These are phyloP conservation scores for Clinocottus analis DNA, from an alignment of 2,113 vertebrate genomes.

Conservation along the genomic window DNA sequence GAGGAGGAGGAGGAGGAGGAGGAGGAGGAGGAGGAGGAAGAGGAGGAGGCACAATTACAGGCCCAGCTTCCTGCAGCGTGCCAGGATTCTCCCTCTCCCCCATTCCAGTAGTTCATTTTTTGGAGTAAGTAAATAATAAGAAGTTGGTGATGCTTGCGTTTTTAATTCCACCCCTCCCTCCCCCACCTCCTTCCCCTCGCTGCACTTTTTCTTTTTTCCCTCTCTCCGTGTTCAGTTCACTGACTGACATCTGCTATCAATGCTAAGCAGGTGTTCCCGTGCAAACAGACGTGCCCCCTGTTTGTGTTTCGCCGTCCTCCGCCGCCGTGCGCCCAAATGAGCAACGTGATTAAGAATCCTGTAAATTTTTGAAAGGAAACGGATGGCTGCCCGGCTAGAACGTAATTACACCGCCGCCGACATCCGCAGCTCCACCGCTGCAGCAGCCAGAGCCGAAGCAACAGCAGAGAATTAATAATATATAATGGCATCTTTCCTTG, in stretches of 20 bases:
- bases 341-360: slow-evolving; percentile 99
- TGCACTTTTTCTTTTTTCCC: slow-evolving; percentile 42
- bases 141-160: slow-evolving; percentile 87
- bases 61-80: slow-evolving; percentile 71
- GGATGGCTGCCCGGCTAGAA: slow-evolving; percentile 99
- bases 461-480: slow-evolving; percentile 99
- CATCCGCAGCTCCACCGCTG: slow-evolving; percentile 89
- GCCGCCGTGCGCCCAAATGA: slow-evolving; percentile 97
- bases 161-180: slow-evolving; percentile 87
- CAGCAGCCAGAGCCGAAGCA: slow-evolving; percentile 87
- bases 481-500: slow-evolving; percentile 97
- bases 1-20: slow-evolving; percentile 7
- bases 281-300: slow-evolving; percentile 97
- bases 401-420: slow-evolving; percentile 97
- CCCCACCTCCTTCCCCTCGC: slow-evolving; percentile 69
- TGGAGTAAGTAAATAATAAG: slow-evolving; percentile 85
- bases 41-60: slow-evolving; percentile 71
- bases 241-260: slow-evolving; percentile 99
- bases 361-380: slow-evolving; percentile 99
- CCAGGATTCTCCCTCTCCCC: slow-evolving; percentile 72
- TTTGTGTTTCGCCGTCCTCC: slow-evolving; percentile 95
- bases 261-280: slow-evolving; percentile 99
- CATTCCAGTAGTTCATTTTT: slow-evolving; percentile 81
- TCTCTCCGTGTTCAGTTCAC: slow-evolving; percentile 86
- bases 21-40: slow-evolving; percentile 10